Evolutionary conservation across 2,888 invertebrate genomes (phyloP).

Genomic region (Pheosia gnoma): DNA sequence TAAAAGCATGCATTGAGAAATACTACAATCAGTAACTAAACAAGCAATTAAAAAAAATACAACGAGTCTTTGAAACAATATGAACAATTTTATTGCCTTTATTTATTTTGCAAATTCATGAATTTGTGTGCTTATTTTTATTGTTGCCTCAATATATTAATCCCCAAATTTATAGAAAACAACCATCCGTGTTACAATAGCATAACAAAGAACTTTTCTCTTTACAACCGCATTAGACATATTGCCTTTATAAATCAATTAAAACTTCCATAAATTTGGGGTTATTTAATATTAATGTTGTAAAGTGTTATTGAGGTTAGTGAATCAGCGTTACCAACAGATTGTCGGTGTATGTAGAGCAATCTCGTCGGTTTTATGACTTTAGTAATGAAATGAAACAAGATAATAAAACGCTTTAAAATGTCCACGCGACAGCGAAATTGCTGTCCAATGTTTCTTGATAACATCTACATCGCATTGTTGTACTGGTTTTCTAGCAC

Average conservation of each 20-base stretch:
- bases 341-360: constrained; percentile 20
- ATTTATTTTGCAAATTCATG: constrained; percentile 46
- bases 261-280: background rate
- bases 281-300: constrained; percentile 32
- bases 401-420: constrained; percentile 59
- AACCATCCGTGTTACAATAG: no score
- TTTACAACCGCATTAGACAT: no score
- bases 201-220: no score
- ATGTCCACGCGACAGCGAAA: constrained; percentile 57
- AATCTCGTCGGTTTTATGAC: constrained; percentile 37
- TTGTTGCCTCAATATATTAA: constrained; percentile 45
- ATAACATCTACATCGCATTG: constrained; percentile 65
- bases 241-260: no score
- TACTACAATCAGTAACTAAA: no score
- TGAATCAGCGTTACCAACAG: constrained; percentile 3
- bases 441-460: constrained; percentile 58
- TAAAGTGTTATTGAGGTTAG: constrained; percentile 24
- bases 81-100: constrained; percentile 35
- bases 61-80: constrained; percentile 25
- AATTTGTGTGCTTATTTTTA: constrained; percentile 50
- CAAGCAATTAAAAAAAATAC: background rate
- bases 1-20: background rate
- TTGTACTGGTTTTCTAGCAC: constrained; percentile 60
- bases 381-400: constrained; percentile 54
- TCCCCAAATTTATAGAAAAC: no score